Conservation (phyloP, 2,888 invertebrate genomes). For the Ectemnius lituratus region DNA sequence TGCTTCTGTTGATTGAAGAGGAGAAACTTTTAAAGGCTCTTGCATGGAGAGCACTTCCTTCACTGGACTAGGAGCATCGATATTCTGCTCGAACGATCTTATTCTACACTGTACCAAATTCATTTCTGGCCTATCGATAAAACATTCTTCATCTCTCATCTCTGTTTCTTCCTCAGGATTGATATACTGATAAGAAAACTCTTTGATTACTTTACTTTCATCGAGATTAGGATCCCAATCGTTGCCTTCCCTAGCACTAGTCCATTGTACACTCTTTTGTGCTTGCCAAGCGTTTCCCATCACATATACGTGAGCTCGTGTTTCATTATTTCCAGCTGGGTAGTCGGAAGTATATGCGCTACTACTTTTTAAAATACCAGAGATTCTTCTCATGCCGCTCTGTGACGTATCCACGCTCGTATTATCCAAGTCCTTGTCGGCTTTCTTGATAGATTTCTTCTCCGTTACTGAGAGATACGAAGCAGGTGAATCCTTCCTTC, state of each 20-base stretch:
- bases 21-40: constrained; percentile 76
- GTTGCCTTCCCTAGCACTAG: constrained; percentile 63
- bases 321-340: constrained; percentile 9
- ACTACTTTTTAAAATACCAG: constrained; percentile 69
- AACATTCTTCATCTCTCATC: constrained; percentile 8
- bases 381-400: constrained; percentile 59
- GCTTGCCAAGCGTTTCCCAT: constrained; percentile 62
- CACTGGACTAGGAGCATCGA: constrained; percentile 58
- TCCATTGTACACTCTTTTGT: constrained; percentile 71
- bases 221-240: constrained; percentile 71
- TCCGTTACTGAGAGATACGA: constrained; percentile 17
- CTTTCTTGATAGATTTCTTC: constrained; percentile 13
- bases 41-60: constrained; percentile 73
- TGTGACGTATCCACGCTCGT: constrained; percentile 31
- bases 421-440: constrained; percentile 28
- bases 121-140: constrained; percentile 34
- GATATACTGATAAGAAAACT: constrained; percentile 77
- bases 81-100: constrained; percentile 69
- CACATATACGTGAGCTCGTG: constrained; percentile 55
- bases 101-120: constrained; percentile 71
- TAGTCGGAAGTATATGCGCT: constrained; percentile 58
- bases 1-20: constrained; percentile 75
- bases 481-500: constrained; percentile 25
- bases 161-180: constrained; percentile 59
- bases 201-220: constrained; percentile 75